These are phyloP conservation scores for Otocyon megalotis DNA, from an alignment of 2,113 vertebrate genomes.

Conservation along the genomic window DNA sequence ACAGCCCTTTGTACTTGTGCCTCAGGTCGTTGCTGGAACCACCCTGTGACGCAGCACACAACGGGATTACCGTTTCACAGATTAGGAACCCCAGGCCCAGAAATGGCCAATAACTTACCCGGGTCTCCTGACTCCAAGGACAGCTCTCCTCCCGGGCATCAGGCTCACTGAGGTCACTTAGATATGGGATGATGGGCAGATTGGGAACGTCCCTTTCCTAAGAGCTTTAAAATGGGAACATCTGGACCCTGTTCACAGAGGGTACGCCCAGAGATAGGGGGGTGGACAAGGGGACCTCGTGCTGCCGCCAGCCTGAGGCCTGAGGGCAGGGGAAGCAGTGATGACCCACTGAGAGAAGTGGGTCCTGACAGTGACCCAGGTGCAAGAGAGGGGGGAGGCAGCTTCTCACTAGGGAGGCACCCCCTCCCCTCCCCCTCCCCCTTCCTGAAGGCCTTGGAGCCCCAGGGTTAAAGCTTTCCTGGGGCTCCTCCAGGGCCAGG, in stretches of 20 bases:
- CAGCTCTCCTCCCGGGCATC: not conserved
- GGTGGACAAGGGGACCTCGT: not conserved
- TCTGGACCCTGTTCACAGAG: not conserved
- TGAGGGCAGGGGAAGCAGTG: not conserved
- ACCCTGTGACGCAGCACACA: not conserved
- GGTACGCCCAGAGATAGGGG: accelerated
- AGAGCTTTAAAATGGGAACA: not conserved
- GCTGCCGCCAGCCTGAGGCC: not conserved
- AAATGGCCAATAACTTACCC: not conserved
- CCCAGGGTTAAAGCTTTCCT: constrained; percentile 50
- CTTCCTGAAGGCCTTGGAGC: not conserved
- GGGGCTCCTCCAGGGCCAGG: constrained; percentile 62
- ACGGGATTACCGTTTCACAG: not conserved
- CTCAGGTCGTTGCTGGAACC: not conserved
- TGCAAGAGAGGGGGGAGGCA: not conserved
- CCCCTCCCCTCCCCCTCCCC: not conserved
- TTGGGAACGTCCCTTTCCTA: too few species aligned
- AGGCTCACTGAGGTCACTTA: not conserved
- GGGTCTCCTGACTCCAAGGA: not conserved
- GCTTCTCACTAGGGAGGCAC: not conserved
- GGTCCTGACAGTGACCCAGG: not conserved
- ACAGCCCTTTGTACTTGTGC: not conserved
- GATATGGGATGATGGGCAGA: not conserved
- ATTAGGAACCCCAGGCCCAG: not conserved
- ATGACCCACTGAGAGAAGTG: not conserved